Conservation (phyloP, 2,113 vertebrate species). For the Formicarius rufipectus region DNA sequence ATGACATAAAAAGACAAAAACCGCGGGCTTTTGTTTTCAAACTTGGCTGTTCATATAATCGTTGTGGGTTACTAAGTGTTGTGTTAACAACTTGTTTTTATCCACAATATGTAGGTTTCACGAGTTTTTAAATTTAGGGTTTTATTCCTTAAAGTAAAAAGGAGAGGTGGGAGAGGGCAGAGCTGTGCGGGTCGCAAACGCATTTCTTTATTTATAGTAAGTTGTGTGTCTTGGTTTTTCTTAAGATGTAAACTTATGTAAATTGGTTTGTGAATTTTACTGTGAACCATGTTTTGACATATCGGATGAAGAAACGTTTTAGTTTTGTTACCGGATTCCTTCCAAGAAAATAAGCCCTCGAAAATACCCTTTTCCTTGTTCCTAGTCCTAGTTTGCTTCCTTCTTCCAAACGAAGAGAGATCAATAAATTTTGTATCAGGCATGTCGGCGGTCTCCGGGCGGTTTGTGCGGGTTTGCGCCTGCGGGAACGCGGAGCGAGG, state of each 20-base stretch:
- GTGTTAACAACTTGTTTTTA: conserved; percentile 73
- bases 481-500: not conserved
- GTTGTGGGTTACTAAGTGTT: conserved; percentile 24
- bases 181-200: conserved; percentile 86
- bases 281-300: conserved; percentile 84
- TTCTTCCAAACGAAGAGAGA: not conserved
- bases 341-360: not conserved
- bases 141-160: conserved; percentile 44
- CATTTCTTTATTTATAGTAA: conserved; percentile 92
- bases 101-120: conserved; percentile 73
- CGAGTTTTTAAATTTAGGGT: not conserved
- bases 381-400: not conserved
- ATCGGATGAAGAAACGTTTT: conserved; percentile 73
- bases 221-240: conserved; percentile 62
- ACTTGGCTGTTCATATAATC: conserved; percentile 33
- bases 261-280: conserved; percentile 80
- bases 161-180: conserved; percentile 63
- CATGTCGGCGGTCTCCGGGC: conserved; percentile 10
- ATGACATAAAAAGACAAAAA: conserved; percentile 30
- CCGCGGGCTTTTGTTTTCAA: conserved; percentile 23
- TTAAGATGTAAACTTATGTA: conserved; percentile 83
- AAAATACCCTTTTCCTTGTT: not conserved
- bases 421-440: conserved; percentile 76
- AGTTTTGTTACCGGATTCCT: conserved; percentile 67
- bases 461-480: not conserved